A percentile compares a stretch with the other conserved stretches of the same genome.
These are phyloP conservation scores for Onchidella celtica DNA, from an alignment of 2,888 invertebrate species.

Conservation along the genomic window DNA sequence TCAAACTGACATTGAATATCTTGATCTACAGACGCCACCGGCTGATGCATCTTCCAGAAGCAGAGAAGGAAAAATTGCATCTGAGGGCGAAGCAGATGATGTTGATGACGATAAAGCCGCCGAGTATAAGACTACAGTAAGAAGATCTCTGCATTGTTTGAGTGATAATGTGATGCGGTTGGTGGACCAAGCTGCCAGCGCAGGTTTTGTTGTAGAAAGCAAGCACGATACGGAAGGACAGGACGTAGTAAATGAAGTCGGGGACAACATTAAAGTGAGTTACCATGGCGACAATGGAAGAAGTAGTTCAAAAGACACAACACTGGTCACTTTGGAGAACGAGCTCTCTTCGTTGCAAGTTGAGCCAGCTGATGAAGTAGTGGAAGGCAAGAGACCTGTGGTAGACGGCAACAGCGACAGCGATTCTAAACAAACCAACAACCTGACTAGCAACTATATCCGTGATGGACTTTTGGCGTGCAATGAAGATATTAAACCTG, in stretches of 20 bases:
- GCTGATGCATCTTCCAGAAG: too few species aligned
- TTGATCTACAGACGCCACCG: background rate
- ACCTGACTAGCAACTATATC: background rate
- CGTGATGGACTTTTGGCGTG: background rate
- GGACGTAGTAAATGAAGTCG: background rate
- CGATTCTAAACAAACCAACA: background rate
- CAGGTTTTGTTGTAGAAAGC: background rate
- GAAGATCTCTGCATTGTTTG: background rate
- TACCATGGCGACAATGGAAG: background rate
- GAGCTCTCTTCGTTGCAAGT: background rate
- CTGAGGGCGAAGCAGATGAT: background rate
- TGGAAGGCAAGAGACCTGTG: too few species aligned
- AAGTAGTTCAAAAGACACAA: background rate
- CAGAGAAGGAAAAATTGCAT: background rate
- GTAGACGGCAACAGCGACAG: background rate
- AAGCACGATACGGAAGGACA: background rate
- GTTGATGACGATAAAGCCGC: background rate
- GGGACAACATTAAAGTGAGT: background rate
- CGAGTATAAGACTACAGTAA: background rate
- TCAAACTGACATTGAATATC: conserved; percentile 1
- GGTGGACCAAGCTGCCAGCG: background rate
- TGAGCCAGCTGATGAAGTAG: too few species aligned
- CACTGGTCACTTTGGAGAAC: background rate
- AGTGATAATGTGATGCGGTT: background rate
- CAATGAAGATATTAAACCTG: too few species aligned